Base-by-base conservation (phyloP, 2,113 vertebrate species). In the Lanius ludovicianus region DNA sequence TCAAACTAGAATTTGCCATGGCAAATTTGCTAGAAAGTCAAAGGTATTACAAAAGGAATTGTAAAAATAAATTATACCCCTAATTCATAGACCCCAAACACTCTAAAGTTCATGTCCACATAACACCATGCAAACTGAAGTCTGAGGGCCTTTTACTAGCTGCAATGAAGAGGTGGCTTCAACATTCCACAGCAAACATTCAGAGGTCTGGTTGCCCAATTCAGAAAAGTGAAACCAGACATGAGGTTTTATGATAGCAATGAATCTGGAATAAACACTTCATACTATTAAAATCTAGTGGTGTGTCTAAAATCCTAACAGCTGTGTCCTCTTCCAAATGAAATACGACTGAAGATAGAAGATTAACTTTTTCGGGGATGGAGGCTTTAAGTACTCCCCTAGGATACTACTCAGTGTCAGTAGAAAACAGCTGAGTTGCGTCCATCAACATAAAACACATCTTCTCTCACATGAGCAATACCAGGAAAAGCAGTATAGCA, bases 181-280 rank as follows among this genome's bases (percentile, higher is more conserved):
- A 65, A 78, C 42, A 85, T 82, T 81, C 75, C 80, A 74, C 20
- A 69, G 65, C n/a, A 80, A 80, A 63, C 17, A 93, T 39, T 22
- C 55, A 89, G 57, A 79, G 73, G 44, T 47, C 50, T 89, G 74
- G 55, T 25, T 89, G 56, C 60, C 41, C 10, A 3, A 15, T 44
- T 90, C 35, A 67, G 44, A 71, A 81, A 89, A 84, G 52, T 63
- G n/a, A 95, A 92, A 94, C 35, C 80, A 95, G 64, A 73, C 65
- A 63, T 35, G 25, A 70, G 13, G 68, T 86, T 93, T 96, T 77
- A 91, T 27, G 39, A 65, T 10, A 73, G 50, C 53, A 89, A 76
- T 19, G 42, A 93, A 62, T 83, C 50, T 84, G 69, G 67, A 95
- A 57, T 82, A 71, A 85, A 69, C 41, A 41, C 35, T 87, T 84